phyloP scores from a whole-genome alignment of 2,113 vertebrate genomes.

The Lepidothrix coronata region DNA sequence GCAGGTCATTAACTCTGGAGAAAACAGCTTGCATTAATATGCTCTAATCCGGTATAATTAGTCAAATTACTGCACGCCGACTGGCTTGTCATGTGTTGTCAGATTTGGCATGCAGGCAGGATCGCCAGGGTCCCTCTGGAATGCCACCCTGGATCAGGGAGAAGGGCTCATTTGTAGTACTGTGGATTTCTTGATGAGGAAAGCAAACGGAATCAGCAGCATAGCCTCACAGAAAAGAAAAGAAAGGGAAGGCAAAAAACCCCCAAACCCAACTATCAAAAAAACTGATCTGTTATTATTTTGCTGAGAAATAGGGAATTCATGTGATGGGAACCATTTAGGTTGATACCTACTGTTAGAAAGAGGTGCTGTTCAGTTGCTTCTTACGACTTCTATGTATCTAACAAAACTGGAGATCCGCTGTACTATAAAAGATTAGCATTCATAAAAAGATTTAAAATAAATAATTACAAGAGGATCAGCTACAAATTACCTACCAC shows the following conservation, averaged over 20 bases:
- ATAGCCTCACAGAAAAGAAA: slow-evolving; percentile 14
- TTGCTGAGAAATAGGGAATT: slow-evolving; percentile 63
- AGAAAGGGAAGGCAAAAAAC: rapidly evolving
- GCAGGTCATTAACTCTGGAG: slow-evolving; percentile 93
- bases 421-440: slow-evolving; percentile 80
- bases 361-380: not conserved
- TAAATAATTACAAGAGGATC: slow-evolving; percentile 91
- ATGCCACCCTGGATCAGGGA: slow-evolving; percentile 78
- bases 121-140: slow-evolving; percentile 85
- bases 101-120: slow-evolving; percentile 89
- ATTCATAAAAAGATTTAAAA: slow-evolving; percentile 85
- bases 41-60: slow-evolving; percentile 99
- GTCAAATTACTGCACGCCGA: slow-evolving; percentile 94
- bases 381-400: slow-evolving; percentile 49
- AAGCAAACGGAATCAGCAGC: slow-evolving; percentile 45
- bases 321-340: not conserved
- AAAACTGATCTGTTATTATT: not conserved
- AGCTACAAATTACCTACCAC: slow-evolving; percentile 87
- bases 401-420: slow-evolving; percentile 66
- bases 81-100: slow-evolving; percentile 94
- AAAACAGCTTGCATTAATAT: slow-evolving; percentile 99
- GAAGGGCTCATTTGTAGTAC: slow-evolving; percentile 72
- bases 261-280: rapidly evolving
- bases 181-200: slow-evolving; percentile 66
- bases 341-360: not conserved